A percentile compares a stretch with the other conserved stretches of the same genome.
Evolutionary conservation across 1,140 invertebrate species (phyloP).

Genomic region (Brachionus koreanus): DNA sequence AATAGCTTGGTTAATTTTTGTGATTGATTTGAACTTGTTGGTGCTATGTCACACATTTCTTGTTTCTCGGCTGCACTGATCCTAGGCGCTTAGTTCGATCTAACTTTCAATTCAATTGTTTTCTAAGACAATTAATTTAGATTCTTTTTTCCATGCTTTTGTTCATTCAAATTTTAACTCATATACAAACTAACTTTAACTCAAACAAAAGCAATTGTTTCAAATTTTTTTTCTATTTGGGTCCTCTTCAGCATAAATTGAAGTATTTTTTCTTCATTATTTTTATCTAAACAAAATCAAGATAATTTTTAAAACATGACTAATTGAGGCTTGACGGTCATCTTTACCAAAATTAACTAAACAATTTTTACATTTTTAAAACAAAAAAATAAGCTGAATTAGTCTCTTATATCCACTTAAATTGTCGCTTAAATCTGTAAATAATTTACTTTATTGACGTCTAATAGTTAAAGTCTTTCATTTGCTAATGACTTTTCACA

Average conservation of each 20-base stretch:
- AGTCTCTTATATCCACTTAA: not conserved
- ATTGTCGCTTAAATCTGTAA: not conserved
- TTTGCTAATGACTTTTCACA: not conserved
- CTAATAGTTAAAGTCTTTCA: not conserved
- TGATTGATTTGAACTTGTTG: not conserved
- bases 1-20: constrained; percentile 10
- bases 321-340: not conserved
- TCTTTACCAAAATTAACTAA: not conserved
- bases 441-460: not conserved
- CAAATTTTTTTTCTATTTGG: not conserved
- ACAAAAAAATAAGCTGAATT: not conserved
- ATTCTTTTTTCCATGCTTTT: not conserved
- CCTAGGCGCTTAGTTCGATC: not conserved
- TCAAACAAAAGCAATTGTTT: not conserved
- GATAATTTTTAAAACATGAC: not conserved
- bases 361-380: not conserved
- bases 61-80: not conserved
- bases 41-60: constrained; percentile 16
- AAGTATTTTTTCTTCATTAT: constrained; percentile 34
- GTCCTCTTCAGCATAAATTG: not conserved
- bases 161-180: not conserved
- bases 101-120: not conserved
- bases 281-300: not conserved
- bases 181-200: not conserved
- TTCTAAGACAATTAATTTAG: not conserved